Percentiles rank a stretch among this genome's conserved stretches.
Evolutionary conservation across 1,140 invertebrate species (phyloP).

Genomic region (Wasmannia auropunctata): DNA sequence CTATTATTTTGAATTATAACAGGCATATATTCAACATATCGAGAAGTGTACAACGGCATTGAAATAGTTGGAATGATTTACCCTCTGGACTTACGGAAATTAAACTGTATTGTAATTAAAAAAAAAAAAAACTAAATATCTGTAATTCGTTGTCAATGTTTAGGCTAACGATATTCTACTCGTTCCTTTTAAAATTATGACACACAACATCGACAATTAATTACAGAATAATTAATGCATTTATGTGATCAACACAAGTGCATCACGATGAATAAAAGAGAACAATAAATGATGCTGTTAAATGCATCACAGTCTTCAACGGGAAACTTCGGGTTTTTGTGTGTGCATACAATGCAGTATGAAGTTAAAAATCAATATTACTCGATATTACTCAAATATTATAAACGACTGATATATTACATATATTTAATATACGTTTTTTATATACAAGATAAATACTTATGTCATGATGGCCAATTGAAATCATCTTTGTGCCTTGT

Average conservation of each 20-base stretch:
- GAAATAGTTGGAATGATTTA: constrained; percentile 44
- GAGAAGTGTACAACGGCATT: constrained; percentile 11
- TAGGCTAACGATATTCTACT: not conserved
- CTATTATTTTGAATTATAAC: not conserved
- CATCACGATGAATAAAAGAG: not conserved
- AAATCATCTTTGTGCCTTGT: not conserved
- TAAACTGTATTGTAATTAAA: not conserved
- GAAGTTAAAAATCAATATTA: constrained; percentile 14
- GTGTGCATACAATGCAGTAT: not conserved
- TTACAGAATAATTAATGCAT: constrained; percentile 13
- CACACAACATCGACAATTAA: constrained; percentile 24
- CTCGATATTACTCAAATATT: constrained; percentile 13
- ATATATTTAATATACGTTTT: not conserved
- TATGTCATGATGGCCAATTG: not conserved
- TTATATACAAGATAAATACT: constrained; percentile 31
- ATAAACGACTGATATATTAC: not conserved
- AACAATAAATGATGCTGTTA: constrained; percentile 45
- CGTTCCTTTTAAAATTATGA: not conserved
- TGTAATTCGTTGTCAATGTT: constrained; percentile 35
- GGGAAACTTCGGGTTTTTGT: constrained; percentile 8
- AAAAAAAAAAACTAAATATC: too few relatives aligned
- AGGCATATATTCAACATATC: not conserved
- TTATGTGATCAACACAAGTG: constrained; percentile 10
- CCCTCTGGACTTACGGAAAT: not conserved
- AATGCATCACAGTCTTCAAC: constrained; percentile 49